Evolutionary conservation across 2,888 invertebrate species (phyloP).

Genomic region (Pherbina coryleti): DNA sequence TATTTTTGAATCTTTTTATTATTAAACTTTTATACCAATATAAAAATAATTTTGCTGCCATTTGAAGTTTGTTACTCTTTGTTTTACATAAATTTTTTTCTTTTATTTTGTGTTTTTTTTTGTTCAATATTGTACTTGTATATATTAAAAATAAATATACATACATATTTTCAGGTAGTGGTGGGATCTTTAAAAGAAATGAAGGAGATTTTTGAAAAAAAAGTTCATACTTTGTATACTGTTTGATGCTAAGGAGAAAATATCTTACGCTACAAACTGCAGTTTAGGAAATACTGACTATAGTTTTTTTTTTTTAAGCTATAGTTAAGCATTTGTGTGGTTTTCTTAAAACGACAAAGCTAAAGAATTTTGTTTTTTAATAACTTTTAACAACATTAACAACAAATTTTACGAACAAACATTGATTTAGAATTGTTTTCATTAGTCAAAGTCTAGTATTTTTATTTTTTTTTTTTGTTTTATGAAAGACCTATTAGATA

Average conservation of each 20-base stretch:
- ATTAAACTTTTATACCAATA: not conserved
- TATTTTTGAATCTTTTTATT: not conserved
- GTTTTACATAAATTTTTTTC: not conserved
- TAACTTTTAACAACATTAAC: not conserved
- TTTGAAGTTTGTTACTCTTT: not conserved
- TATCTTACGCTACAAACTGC: too few relatives aligned
- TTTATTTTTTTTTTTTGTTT: too few relatives aligned
- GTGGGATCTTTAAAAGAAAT: conserved; percentile 24
- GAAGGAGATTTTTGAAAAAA: not conserved
- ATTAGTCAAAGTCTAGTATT: conserved; percentile 11
- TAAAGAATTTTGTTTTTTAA: not conserved
- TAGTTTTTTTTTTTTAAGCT: not conserved
- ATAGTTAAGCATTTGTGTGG: not conserved
- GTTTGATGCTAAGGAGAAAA: too few relatives aligned
- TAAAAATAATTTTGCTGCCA: not conserved
- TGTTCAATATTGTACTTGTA: not conserved
- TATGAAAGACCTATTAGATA: not conserved
- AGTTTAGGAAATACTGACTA: too few relatives aligned
- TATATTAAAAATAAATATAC: conserved; percentile 15
- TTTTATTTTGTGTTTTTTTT: not conserved
- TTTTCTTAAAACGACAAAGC: not conserved
- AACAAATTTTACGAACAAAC: conserved; percentile 15
- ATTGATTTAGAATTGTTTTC: conserved; percentile 21
- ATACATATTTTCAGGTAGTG: conserved; percentile 24
- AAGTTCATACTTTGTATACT: not conserved